Conservation (phyloP, 2,888 invertebrate species). For the Caenorhabditis virilis region DNA sequence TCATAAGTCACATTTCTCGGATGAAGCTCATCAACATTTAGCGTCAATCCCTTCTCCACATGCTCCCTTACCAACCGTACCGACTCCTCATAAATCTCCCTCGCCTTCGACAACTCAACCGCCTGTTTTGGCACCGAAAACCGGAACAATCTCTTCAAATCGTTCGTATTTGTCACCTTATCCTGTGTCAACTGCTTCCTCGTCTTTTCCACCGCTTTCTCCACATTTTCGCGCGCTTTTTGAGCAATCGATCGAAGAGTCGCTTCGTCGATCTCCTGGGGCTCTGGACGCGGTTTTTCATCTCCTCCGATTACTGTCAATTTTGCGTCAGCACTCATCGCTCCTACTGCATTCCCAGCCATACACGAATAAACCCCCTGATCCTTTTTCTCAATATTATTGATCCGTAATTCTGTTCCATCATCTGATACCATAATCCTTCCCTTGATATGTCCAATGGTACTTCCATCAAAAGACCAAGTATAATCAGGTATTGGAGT, state of each 20-base stretch:
- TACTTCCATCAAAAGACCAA: constrained; percentile 81
- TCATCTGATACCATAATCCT: constrained; percentile 67
- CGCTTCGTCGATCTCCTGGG: constrained; percentile 25
- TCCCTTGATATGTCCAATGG: constrained; percentile 64
- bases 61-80: constrained; percentile 83
- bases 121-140: constrained; percentile 73
- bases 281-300: constrained; percentile 3
- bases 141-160: constrained; percentile 45
- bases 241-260: constrained; percentile 18
- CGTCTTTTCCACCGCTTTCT: constrained; percentile 44
- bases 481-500: constrained; percentile 83
- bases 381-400: constrained; percentile 55
- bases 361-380: constrained; percentile 65
- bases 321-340: constrained; percentile 69
- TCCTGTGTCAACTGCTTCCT: constrained; percentile 39
- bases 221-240: constrained; percentile 34
- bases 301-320: constrained; percentile 66
- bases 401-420: constrained; percentile 59
- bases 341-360: constrained; percentile 70
- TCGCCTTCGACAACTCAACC: constrained; percentile 84
- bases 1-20: constrained; percentile 79
- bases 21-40: constrained; percentile 54
- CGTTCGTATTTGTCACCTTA: constrained; percentile 38
- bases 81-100: constrained; percentile 93
- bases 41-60: constrained; percentile 73